phyloP scores from a whole-genome alignment of 2,888 invertebrate species.

The Pedicia rivosa region DNA sequence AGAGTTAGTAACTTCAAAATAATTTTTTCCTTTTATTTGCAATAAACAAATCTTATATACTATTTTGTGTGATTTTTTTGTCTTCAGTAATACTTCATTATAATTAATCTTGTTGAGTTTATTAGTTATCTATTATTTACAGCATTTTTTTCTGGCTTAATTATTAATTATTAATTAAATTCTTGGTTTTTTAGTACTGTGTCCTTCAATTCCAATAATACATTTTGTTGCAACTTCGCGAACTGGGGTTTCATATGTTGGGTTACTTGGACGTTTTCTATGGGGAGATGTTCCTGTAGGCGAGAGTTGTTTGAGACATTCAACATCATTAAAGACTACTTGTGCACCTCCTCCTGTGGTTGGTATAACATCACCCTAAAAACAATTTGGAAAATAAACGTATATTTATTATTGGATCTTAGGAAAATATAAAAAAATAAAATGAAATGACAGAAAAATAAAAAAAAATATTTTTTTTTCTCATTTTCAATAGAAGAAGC shows the following conservation, averaged over 20 bases:
- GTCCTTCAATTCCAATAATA: constrained; percentile 29
- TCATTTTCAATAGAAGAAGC: background rate
- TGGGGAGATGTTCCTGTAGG: constrained; percentile 38
- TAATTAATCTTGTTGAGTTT: too few relatives aligned
- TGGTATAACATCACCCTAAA: constrained; percentile 74
- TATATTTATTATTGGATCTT: too few relatives aligned
- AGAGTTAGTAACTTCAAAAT: too few relatives aligned
- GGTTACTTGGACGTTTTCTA: constrained; percentile 27
- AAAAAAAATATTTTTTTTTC: background rate
- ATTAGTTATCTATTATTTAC: too few relatives aligned
- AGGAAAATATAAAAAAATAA: background rate
- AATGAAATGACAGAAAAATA: background rate
- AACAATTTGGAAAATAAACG: constrained; percentile 21
- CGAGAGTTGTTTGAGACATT: constrained; percentile 68
- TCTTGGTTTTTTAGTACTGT: constrained; percentile 27
- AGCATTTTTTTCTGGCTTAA: too few relatives aligned
- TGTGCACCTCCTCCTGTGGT: constrained; percentile 92
- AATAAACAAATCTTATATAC: too few relatives aligned
- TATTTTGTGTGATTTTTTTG: too few relatives aligned
- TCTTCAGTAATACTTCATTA: too few relatives aligned
- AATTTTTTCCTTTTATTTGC: too few relatives aligned
- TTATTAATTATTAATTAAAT: constrained; percentile 9
- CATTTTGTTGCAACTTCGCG: constrained; percentile 26
- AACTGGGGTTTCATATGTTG: constrained; percentile 10
- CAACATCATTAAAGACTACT: constrained; percentile 89